Percentiles rank a stretch among this genome's conserved stretches.
Conservation (phyloP, 2,113 vertebrate species). For the Halichoerus grypus region DNA sequence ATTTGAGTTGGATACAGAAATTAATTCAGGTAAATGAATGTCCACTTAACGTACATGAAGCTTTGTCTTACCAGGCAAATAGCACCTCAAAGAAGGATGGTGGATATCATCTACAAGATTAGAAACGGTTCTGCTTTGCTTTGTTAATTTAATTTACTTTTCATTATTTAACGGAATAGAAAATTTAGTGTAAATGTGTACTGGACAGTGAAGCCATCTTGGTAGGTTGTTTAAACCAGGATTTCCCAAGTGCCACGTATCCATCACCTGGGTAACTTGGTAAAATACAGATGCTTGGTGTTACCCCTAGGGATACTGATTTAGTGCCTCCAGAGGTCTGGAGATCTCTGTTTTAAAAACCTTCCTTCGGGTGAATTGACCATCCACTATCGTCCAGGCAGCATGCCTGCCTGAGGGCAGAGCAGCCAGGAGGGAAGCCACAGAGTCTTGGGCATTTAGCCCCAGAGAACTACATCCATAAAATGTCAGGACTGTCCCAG, state of each 20-base stretch:
- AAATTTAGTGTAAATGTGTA: neutral
- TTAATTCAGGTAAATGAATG: neutral
- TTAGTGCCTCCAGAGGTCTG: neutral
- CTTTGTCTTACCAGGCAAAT: neutral
- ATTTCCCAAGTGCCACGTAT: neutral
- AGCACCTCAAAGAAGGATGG: neutral
- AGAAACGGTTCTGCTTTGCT: neutral
- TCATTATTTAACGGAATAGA: constrained; percentile 26
- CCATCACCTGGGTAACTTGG: neutral
- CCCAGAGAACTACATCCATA: neutral
- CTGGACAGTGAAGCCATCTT: neutral
- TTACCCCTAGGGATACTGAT: neutral
- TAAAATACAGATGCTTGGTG: neutral
- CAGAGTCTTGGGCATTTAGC: neutral
- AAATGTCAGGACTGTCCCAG: neutral
- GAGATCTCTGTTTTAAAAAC: neutral
- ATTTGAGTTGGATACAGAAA: neutral
- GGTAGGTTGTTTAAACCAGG: neutral
- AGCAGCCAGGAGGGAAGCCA: neutral
- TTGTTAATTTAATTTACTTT: neutral
- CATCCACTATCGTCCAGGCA: neutral
- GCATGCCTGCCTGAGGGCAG: neutral
- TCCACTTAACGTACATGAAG: neutral
- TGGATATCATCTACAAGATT: neutral
- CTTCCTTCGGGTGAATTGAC: neutral